phyloP scores from a whole-genome alignment of 2,888 invertebrate genomes.

The Drosophila recens region DNA sequence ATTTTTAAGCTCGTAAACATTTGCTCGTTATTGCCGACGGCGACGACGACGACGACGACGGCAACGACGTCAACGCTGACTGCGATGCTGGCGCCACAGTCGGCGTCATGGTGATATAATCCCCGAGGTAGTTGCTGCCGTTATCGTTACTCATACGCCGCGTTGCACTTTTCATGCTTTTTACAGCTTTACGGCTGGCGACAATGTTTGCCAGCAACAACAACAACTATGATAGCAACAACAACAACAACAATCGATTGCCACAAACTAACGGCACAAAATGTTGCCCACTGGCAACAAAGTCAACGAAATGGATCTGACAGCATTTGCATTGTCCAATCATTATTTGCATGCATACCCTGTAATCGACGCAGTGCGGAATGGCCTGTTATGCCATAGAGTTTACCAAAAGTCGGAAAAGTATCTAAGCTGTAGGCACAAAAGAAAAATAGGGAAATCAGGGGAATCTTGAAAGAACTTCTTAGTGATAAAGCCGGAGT shows the following conservation, averaged over 20 bases:
- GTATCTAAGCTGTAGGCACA: too few relatives aligned
- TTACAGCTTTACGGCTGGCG: slow-evolving; percentile 49
- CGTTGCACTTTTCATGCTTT: slow-evolving; percentile 49
- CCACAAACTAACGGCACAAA: slow-evolving; percentile 32
- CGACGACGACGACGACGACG: background rate
- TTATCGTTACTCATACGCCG: slow-evolving; percentile 62
- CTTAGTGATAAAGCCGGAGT: background rate
- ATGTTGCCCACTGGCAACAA: slow-evolving; percentile 51
- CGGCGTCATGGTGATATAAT: slow-evolving; percentile 46
- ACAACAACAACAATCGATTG: slow-evolving; percentile 26
- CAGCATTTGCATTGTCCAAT: slow-evolving; percentile 36
- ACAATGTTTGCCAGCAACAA: slow-evolving; percentile 39
- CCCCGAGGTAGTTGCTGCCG: slow-evolving; percentile 22
- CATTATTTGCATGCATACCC: slow-evolving; percentile 37
- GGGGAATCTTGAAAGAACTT: background rate
- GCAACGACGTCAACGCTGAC: background rate
- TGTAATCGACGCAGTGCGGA: background rate
- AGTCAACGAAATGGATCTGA: slow-evolving; percentile 34
- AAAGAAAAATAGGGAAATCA: too few relatives aligned
- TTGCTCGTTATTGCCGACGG: slow-evolving; percentile 51
- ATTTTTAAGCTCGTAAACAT: slow-evolving; percentile 57
- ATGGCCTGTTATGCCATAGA: slow-evolving; percentile 1
- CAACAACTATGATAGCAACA: slow-evolving; percentile 8
- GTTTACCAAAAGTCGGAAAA: background rate
- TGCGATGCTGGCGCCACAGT: slow-evolving; percentile 40